Evolutionary conservation across 2,113 vertebrate species (phyloP).

Genomic region (Microtus pennsylvanicus): DNA sequence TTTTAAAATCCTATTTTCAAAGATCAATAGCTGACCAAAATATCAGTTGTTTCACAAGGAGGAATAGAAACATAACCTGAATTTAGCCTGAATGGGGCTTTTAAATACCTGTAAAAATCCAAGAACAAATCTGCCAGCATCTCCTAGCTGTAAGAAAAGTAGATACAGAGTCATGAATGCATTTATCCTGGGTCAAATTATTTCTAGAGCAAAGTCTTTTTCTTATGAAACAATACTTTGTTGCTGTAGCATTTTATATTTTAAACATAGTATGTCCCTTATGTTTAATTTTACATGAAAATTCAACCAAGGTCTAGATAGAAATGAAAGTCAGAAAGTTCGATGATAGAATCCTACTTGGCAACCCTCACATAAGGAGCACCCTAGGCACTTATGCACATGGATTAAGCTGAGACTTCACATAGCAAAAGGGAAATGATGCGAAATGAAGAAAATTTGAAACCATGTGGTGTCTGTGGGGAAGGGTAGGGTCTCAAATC

Average conservation of each 20-base stretch:
- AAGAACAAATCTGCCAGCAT: constrained; percentile 70
- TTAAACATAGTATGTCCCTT: constrained; percentile 40
- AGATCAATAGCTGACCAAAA: constrained; percentile 66
- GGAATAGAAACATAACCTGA: constrained; percentile 55
- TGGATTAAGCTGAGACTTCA: constrained; percentile 10
- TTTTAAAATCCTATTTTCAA: constrained; percentile 35
- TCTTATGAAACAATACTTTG: background rate
- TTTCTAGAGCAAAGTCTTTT: constrained; percentile 62
- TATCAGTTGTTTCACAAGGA: constrained; percentile 58
- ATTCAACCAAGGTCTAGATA: constrained; percentile 21
- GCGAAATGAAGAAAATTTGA: constrained; percentile 49
- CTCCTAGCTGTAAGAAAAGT: constrained; percentile 81
- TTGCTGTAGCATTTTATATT: background rate
- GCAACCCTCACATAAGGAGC: background rate
- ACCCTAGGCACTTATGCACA: background rate
- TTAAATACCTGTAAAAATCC: constrained; percentile 80
- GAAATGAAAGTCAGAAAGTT: constrained; percentile 43
- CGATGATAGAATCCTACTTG: background rate
- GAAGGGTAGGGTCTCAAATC: constrained; percentile 18
- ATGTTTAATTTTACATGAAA: constrained; percentile 13
- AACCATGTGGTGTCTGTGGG: background rate
- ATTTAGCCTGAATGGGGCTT: constrained; percentile 67
- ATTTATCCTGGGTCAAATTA: constrained; percentile 72
- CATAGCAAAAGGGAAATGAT: background rate
- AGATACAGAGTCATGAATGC: constrained; percentile 77